These are phyloP conservation scores for Ditylenchus weischeri DNA, from an alignment of 2,888 invertebrate genomes.

Conservation along the genomic window DNA sequence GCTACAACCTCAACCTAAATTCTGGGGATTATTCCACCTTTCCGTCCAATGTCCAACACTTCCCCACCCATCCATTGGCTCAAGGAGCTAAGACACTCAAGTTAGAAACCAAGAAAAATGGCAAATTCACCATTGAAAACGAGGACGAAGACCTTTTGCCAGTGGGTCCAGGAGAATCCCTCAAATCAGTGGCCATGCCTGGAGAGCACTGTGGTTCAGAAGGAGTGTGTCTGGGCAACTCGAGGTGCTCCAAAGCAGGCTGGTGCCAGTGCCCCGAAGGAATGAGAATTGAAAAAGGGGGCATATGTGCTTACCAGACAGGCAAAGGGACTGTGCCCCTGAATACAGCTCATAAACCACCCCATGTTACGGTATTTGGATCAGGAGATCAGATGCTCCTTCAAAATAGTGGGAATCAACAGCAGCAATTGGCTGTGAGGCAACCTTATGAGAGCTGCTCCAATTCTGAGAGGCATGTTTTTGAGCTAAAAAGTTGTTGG, in stretches of 20 bases:
- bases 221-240: slow-evolving; percentile 46
- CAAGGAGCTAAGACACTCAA: not conserved
- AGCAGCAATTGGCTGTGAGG: slow-evolving; percentile 38
- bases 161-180: not conserved
- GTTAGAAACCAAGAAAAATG: not conserved
- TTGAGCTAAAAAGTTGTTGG: too few relatives aligned
- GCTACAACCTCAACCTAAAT: not conserved
- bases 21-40: not conserved
- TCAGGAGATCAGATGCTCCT: not conserved
- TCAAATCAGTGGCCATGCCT: slow-evolving; percentile 28
- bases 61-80: slow-evolving; percentile 3
- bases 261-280: slow-evolving; percentile 52
- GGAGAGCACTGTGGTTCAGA: slow-evolving; percentile 51
- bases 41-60: slow-evolving; percentile 6
- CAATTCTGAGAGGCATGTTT: not conserved
- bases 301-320: slow-evolving; percentile 36
- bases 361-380: not conserved
- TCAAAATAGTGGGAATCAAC: not conserved
- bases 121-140: not conserved
- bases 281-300: slow-evolving; percentile 41
- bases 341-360: not conserved
- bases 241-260: slow-evolving; percentile 39
- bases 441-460: slow-evolving; percentile 20
- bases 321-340: slow-evolving; percentile 11
- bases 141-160: not conserved